Percentiles rank a stretch among this genome's conserved stretches.
phyloP scores from a whole-genome alignment of 2,797 vertebrate species.

The Podarcis siculus region DNA sequence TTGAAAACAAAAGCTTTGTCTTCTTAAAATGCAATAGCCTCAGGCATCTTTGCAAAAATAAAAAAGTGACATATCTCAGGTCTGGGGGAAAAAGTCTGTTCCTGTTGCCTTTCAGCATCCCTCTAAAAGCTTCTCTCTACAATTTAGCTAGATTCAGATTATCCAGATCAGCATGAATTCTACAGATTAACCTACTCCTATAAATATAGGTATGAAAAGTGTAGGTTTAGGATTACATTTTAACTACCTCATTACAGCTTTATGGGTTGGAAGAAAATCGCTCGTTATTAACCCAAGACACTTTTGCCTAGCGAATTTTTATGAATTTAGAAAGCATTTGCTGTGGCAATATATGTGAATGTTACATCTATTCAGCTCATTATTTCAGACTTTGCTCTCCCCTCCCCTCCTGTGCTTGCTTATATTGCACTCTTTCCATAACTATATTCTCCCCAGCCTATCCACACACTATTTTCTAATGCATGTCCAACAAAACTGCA shows the following conservation, averaged over 20 bases:
- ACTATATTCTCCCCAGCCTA: conserved; percentile 36
- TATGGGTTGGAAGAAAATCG: conserved; percentile 16
- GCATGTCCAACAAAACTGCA: not conserved
- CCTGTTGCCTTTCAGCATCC: conserved; percentile 56
- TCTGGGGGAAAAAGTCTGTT: conserved; percentile 40
- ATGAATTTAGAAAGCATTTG: conserved; percentile 31
- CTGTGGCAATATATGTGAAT: conserved; percentile 13
- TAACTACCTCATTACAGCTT: conserved; percentile 45
- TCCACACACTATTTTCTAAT: conserved; percentile 10
- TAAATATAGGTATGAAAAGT: conserved; percentile 50
- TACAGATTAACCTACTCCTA: conserved; percentile 47
- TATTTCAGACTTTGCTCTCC: not conserved
- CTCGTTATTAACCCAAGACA: conserved; percentile 41
- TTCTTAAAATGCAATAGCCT: conserved; percentile 71
- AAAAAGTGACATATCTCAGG: conserved; percentile 65
- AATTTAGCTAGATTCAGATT: conserved; percentile 62
- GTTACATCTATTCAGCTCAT: conserved; percentile 9
- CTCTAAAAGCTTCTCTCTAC: conserved; percentile 61
- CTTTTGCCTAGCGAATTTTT: conserved; percentile 34
- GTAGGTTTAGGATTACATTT: conserved; percentile 46
- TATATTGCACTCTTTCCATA: conserved; percentile 35
- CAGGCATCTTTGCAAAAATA: conserved; percentile 50
- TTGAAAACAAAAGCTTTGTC: conserved; percentile 71
- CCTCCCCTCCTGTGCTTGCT: not conserved
- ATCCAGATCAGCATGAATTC: conserved; percentile 58